Evolutionary conservation across 2,113 vertebrate species (phyloP), one percentile per base, ranked within the genome.

Genomic region (Plecturocebus donacophilus): DNA sequence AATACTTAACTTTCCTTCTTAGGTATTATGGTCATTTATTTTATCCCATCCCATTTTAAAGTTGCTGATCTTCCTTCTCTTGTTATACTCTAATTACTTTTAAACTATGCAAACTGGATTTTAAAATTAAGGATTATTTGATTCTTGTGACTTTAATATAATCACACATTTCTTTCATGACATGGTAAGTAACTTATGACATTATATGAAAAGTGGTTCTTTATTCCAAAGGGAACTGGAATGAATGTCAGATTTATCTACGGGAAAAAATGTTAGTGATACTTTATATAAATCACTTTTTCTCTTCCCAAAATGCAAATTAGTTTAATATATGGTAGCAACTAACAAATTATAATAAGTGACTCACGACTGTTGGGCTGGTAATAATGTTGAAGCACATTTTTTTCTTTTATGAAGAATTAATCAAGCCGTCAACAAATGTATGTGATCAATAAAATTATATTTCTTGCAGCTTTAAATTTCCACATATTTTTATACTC

Each of bases 351-450:
- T 56, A 87, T 84, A 95, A 82, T 49, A 77, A 97, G 95, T 94
- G 70, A 83, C 45, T 90, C 42, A 70, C 49, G 64, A 87, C 23
- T 84, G 49, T 73, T 90, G 7, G 32, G 20, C 38, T 66, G 30
- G 56, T 71, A 70, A 79, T 92, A 96, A 90, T 47, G 52, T 19
- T 58, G 47, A 89, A 91, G 54, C 10, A 49, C 20, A 11, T 66
- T 77, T n/a, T 85, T 87, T 92, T 80, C 32, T 75, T 88, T 85
- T 82, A 10, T 83, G 47, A 94, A 16, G n/a, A 92, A 68, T 96
- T 42, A 90, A 64, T 94, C 76, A 92, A 90, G 42, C 42, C 76
- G 91, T 58, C 71, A 90, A 66, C 45, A 97, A 94, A 95, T 94
- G 56, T 40, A 68, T 35, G 21, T 81, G 80, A 87, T 90, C 61